Base-by-base conservation (phyloP, 2,797 vertebrate species). In the Acrocephalus scirpaceus region DNA sequence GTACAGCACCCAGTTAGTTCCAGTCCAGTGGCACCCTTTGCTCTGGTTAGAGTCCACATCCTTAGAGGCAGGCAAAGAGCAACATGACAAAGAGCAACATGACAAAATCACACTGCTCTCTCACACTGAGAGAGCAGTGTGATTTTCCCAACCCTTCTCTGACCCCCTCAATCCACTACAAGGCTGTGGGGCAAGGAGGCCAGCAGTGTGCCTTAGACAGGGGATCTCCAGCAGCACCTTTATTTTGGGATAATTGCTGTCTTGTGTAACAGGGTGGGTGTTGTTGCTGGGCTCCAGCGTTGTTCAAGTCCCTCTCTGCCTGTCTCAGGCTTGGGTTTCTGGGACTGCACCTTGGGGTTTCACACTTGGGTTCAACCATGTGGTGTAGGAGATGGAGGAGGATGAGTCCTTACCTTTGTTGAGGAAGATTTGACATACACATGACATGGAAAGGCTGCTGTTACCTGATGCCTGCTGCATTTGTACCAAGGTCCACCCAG, bases 11-110 rank as follows among this genome's bases (percentile, higher is more conserved):
- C 61, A 30, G 92, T 88, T 96, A 94, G 88, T 91, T 92, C 93
- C 3, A 58, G 83, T 92, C 53, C 16, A 23, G 36, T 40, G 75
- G 42, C 30, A 89, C 36, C 47, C 27, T 60, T 70, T 93, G 29
- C 27, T 8, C 53, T 51, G 38, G 83, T 85, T 84, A 78, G 73
- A 88, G 90, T 92, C 76, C 76, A 53, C 5, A 3, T 73, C 66
- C 88, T 75, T 11, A 75, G 76, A 29, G 76, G 25, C 32, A 86
- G 56, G 60, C 36, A 76, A 83, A 88, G 32, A 73, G 32, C 70
- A 81, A n/a, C 1, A 0, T 7, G 40, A 38, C 0, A 0, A 83
- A 88, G 32, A 73, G 32, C 70, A 81, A n/a, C 1, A 0, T 7
- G 40, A 38, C 0, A 0, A n/a, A n/a, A n/a, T n/a, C n/a, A n/a